A percentile compares a stretch with the other conserved stretches of the same genome.
Evolutionary conservation across 1,140 invertebrate species (phyloP).

Genomic region (Macrosteles quadrilineatus): DNA sequence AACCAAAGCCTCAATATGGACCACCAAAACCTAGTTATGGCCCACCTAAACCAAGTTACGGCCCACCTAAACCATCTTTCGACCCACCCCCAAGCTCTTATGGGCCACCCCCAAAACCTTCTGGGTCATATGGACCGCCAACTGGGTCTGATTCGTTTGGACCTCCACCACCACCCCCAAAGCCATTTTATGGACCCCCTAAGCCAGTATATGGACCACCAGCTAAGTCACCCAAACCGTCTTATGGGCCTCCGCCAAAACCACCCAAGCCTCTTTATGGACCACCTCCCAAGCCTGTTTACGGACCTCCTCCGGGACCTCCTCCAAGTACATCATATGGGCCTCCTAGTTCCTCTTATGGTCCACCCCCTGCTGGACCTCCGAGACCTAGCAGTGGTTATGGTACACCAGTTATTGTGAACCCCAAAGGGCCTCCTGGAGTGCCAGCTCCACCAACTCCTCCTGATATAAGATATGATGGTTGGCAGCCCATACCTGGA

Average conservation of each 20-base stretch:
- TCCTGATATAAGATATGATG: slow-evolving; percentile 75
- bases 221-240: slow-evolving; percentile 42
- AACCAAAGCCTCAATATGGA: slow-evolving; percentile 42
- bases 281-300: slow-evolving; percentile 46
- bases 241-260: slow-evolving; percentile 44
- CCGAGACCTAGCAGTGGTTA: slow-evolving; percentile 49
- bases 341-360: slow-evolving; percentile 50
- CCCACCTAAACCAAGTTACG: slow-evolving; percentile 53
- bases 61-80: slow-evolving; percentile 50
- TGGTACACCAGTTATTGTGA: slow-evolving; percentile 51
- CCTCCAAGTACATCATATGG: slow-evolving; percentile 53
- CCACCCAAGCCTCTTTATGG: slow-evolving; percentile 48
- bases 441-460: slow-evolving; percentile 71
- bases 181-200: slow-evolving; percentile 48
- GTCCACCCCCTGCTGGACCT: slow-evolving; percentile 50
- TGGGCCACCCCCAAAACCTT: slow-evolving; percentile 42
- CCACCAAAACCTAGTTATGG: slow-evolving; percentile 43
- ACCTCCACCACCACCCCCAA: slow-evolving; percentile 47
- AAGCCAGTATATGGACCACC: slow-evolving; percentile 41
- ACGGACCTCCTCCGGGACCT: slow-evolving; percentile 35
- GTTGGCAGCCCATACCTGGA: slow-evolving; percentile 80
- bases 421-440: slow-evolving; percentile 55
- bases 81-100: slow-evolving; percentile 43
- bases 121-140: slow-evolving; percentile 50
- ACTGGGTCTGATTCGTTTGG: slow-evolving; percentile 49